Percentiles rank a stretch among this genome's conserved stretches.
Conservation (phyloP, 2,113 vertebrate species). For the Perca schrenkii region DNA sequence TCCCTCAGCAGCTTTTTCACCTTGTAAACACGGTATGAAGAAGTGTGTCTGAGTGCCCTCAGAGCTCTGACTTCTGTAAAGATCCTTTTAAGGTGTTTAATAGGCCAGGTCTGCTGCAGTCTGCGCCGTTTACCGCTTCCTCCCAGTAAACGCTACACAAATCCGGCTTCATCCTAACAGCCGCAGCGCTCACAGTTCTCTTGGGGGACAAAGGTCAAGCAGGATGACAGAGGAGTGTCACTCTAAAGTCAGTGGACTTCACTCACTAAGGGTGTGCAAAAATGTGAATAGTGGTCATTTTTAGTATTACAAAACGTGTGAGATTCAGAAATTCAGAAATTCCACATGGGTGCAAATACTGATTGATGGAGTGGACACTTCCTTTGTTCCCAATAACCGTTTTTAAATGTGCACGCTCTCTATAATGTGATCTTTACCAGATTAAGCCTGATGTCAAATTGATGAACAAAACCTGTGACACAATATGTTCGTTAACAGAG, state of each 20-base stretch:
- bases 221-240: neutral
- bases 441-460: no score
- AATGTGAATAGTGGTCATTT: neutral
- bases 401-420: neutral
- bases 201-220: neutral
- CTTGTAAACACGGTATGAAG: slow-evolving; percentile 42
- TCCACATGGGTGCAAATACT: neutral
- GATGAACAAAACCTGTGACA: neutral
- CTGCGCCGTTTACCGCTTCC: slow-evolving; percentile 50
- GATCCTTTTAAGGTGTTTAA: slow-evolving; percentile 46
- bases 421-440: neutral
- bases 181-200: neutral
- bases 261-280: neutral
- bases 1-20: slow-evolving; percentile 33
- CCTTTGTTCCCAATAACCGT: neutral
- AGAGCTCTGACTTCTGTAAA: slow-evolving; percentile 35
- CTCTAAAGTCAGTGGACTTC: neutral
- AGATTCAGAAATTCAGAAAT: neutral
- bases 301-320: neutral
- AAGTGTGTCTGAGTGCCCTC: slow-evolving; percentile 20
- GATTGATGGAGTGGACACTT: neutral
- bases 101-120: slow-evolving; percentile 27
- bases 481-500: no score
- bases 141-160: slow-evolving; percentile 34
- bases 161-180: neutral